Percentiles rank a stretch among this genome's conserved stretches.
Conservation (phyloP, 2,888 invertebrate genomes). For the Lycocerus yunnanus region DNA sequence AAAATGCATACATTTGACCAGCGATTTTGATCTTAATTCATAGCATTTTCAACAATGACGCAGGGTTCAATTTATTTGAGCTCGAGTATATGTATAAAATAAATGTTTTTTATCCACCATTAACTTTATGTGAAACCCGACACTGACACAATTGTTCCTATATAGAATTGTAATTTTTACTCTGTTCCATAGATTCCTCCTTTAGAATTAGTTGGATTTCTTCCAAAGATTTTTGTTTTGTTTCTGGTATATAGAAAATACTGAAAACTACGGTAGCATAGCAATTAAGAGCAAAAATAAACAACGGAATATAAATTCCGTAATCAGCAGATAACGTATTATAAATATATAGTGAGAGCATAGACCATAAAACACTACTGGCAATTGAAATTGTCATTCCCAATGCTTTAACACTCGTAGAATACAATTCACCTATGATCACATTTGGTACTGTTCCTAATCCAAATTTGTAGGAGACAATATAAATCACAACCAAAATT, state of each 20-base stretch:
- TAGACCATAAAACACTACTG: background rate
- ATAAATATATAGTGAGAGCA: background rate
- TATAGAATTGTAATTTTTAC: background rate
- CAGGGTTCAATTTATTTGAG: too few relatives aligned
- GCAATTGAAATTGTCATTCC: background rate
- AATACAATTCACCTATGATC: background rate
- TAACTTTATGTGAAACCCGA: too few relatives aligned
- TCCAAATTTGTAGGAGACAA: background rate
- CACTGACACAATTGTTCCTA: too few relatives aligned
- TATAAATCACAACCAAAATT: background rate
- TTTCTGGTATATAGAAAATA: background rate
- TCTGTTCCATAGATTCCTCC: background rate
- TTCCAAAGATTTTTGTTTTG: background rate
- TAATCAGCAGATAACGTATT: background rate
- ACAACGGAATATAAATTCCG: background rate
- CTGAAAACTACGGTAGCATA: background rate
- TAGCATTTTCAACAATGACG: too few relatives aligned
- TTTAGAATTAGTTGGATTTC: background rate
- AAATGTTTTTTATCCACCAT: too few relatives aligned
- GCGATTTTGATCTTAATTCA: too few relatives aligned
- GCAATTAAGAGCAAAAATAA: background rate
- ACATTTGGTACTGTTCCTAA: background rate
- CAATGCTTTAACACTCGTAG: background rate
- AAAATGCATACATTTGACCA: too few relatives aligned
- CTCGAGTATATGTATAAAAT: too few relatives aligned